Evolutionary conservation across 30 jellyfish, hydroid and myxozoan species (phyloP).

Genomic region (Pseudorhiza aurosa): DNA sequence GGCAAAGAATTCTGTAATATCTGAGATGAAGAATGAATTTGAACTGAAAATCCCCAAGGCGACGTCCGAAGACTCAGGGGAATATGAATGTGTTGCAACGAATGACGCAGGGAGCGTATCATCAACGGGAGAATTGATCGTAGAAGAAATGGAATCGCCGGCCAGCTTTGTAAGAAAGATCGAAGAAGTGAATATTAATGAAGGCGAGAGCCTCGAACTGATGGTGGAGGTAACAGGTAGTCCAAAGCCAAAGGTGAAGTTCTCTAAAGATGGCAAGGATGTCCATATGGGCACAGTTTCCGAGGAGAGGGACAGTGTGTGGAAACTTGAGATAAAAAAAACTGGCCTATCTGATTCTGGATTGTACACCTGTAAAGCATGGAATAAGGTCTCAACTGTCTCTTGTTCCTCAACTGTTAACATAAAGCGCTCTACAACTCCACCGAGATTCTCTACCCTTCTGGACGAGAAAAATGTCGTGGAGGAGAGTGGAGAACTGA

Average conservation of each 20-base stretch:
- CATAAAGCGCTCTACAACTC: constrained; percentile 51
- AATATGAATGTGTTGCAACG: constrained; percentile 59
- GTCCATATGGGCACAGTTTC: constrained; percentile 35
- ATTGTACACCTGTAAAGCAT: constrained; percentile 64
- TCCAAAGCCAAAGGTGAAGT: constrained; percentile 79
- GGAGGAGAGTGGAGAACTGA: constrained; percentile 75
- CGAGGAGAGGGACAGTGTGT: constrained; percentile 48
- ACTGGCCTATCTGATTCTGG: constrained; percentile 73
- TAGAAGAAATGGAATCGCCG: constrained; percentile 34
- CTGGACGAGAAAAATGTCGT: constrained; percentile 70
- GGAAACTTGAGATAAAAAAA: constrained; percentile 34
- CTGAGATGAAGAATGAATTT: constrained; percentile 43
- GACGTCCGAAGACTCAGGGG: constrained; percentile 61
- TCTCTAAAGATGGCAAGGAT: constrained; percentile 78
- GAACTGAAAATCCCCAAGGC: constrained; percentile 29
- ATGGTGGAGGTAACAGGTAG: constrained; percentile 67
- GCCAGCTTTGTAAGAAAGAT: constrained; percentile 68
- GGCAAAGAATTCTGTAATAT: constrained; percentile 12
- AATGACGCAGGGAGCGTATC: constrained; percentile 81
- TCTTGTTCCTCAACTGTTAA: constrained; percentile 43
- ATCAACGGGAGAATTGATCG: constrained; percentile 58
- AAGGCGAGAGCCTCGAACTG: constrained; percentile 48
- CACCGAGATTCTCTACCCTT: constrained; percentile 81
- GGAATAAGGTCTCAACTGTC: constrained; percentile 61
- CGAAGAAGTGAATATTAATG: constrained; percentile 58